Evolutionary conservation across 2,888 invertebrate genomes (phyloP).

Genomic region (Chrysodeixis includens): DNA sequence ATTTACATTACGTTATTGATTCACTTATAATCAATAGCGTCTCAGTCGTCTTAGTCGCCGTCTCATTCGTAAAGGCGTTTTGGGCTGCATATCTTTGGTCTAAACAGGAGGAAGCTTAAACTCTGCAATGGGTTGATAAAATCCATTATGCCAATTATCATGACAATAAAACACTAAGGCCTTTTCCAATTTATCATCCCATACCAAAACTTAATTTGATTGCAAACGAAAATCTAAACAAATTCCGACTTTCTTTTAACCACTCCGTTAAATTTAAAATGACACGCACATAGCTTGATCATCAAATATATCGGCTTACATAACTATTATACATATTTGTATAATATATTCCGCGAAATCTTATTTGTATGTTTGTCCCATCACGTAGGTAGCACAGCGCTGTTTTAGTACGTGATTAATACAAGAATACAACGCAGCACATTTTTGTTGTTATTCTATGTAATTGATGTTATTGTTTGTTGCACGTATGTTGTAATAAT

Average conservation of each 20-base stretch:
- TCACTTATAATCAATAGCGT: too few relatives aligned
- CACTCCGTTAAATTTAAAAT: background rate
- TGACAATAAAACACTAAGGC: background rate
- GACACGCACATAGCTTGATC: conserved; percentile 7
- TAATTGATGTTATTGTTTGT: conserved; percentile 51
- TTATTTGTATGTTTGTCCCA: conserved; percentile 45
- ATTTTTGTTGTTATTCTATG: conserved; percentile 44
- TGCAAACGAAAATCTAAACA: background rate
- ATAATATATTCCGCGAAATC: conserved; percentile 30
- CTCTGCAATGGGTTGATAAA: too few relatives aligned
- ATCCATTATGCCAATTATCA: too few relatives aligned
- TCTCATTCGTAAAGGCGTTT: too few relatives aligned
- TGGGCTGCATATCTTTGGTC: too few relatives aligned
- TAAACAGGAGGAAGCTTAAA: too few relatives aligned
- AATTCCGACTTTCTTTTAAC: background rate
- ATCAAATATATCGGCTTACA: conserved; percentile 17
- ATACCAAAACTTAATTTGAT: background rate
- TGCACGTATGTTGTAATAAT: conserved; percentile 50
- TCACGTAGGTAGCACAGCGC: conserved; percentile 53
- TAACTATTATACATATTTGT: conserved; percentile 19
- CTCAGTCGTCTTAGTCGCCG: too few relatives aligned
- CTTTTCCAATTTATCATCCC: background rate
- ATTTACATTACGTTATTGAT: too few relatives aligned
- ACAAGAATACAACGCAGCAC: conserved; percentile 36
- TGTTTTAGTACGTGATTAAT: conserved; percentile 44